A percentile compares a stretch with the other conserved stretches of the same genome.
Evolutionary conservation across 1,140 invertebrate species (phyloP).

Genomic region (Drosophila willistoni): DNA sequence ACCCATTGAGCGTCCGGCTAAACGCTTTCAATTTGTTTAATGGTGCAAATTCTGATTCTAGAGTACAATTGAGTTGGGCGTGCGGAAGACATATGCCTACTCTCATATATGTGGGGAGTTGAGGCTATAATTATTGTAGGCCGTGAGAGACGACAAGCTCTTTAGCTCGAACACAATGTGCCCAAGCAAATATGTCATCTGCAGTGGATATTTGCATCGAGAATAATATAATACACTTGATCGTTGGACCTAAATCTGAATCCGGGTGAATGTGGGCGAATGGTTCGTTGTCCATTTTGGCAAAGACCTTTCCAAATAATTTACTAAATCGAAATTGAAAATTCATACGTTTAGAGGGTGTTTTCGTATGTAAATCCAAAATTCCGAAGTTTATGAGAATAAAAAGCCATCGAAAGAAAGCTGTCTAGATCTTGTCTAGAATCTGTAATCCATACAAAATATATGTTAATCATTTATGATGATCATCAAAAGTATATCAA

Average conservation of each 20-base stretch:
- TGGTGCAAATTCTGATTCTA: constrained; percentile 54
- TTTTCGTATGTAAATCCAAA: too few relatives aligned
- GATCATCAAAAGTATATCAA: too few relatives aligned
- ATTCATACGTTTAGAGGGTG: neutral
- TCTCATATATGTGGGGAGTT: constrained; percentile 18
- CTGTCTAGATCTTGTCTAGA: too few relatives aligned
- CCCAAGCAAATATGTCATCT: constrained; percentile 64
- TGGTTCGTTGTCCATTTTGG: constrained; percentile 15
- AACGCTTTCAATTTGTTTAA: constrained; percentile 80
- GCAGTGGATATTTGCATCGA: constrained; percentile 65
- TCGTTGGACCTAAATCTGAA: too few relatives aligned
- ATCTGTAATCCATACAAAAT: too few relatives aligned
- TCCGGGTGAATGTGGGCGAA: neutral
- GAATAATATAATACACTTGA: neutral
- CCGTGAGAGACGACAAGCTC: constrained; percentile 16
- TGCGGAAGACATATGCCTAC: constrained; percentile 62
- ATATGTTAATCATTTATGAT: too few relatives aligned
- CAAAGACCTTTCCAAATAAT: constrained; percentile 34
- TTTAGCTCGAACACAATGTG: constrained; percentile 49
- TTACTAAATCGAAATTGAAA: neutral
- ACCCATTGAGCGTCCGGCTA: constrained; percentile 57
- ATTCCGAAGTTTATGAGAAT: too few relatives aligned
- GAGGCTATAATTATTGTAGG: neutral
- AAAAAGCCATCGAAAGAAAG: too few relatives aligned
- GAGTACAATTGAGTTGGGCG: constrained; percentile 63